Base-by-base conservation (phyloP, 2,888 invertebrate genomes). In the Lasioglossum lativentre region DNA sequence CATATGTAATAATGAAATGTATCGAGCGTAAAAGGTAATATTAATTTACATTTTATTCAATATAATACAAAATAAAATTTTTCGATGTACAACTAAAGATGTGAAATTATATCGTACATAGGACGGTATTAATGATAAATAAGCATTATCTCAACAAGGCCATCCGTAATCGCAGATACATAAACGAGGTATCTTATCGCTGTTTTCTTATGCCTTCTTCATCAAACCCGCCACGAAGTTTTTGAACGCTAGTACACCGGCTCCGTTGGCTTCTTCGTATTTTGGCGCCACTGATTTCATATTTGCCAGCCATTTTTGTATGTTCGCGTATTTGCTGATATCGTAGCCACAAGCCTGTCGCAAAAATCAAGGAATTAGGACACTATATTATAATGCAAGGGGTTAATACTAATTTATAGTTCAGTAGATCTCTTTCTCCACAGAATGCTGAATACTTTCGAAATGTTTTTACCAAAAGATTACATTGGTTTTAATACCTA, bases 241-340 rank as follows among this genome's bases (percentile, higher is more conserved):
- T 85, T 93, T 93, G 91, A 95, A 95, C 1, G 90, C 90, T 38
- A 90, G 90, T 0, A 90, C 10, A 14, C 94, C 94, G 4, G 81
- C 91, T 12, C 85, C 92, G 73, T 96, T 95, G 8, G 91, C 90
- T 81, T 96, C 95, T 19, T 95, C 95, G 93, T 96, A 97, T 68
- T 96, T 97, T 2, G 96, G 96, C 59, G 96, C 96, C 34, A 96
- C 96, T 23, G 95, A 93, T 94, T 97, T 96, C 80, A 96, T 95
- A 82, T 96, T 96, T 23, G 95, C 95, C 90, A 96, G 95, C 97
- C 97, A 97, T 79, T 96, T 97, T 83, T 95, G 94, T 79, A 98
- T 96, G 91, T 98, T 98, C 73, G 96, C 95, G 95, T 96, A 97
- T 91, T 97, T 96, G 92, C 96, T 96, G 87, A 98, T 93, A 93